Evolutionary conservation across 2,797 vertebrate genomes (phyloP), one percentile per base, ranked within the genome.

Genomic region (Knipowitschia caucasica): DNA sequence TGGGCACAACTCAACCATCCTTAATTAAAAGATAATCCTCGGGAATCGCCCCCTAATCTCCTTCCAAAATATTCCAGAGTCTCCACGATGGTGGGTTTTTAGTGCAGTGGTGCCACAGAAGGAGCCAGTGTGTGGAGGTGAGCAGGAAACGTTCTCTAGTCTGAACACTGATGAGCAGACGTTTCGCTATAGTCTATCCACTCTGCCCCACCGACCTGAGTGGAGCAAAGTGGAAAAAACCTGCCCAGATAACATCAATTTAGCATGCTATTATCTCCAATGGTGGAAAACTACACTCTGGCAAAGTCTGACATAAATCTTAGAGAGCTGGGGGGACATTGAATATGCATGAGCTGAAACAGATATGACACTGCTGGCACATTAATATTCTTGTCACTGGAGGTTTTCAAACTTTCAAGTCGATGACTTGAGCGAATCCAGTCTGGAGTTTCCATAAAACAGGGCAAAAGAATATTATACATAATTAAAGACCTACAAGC

Each of bases 221-320:
- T 84, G 60, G 75, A 75, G 76, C 39, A 78, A 67, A 82, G 71
- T 78, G 62, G 65, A 57, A 76, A 81, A 84, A 85, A 85, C 73
- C 81, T 93, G 90, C 89, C 91, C 92, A 92, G 95, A 97, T 96
- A 97, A 93, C 93, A 95, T 95, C 95, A 93, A 92, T 95, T 95
- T 94, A 94, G 94, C 94, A 94, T 91, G 92, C 93, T 93, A 96
- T 98, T 98, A 98, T 98, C 93, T 96, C 93, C 96, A 96, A 96
- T 92, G 92, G 94, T 94, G 91, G 94, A 95, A 95, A 96, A 95
- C 93, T 93, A 95, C 94, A 94, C 92, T 95, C 94, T 91, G 92
- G 93, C 93, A 94, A 96, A 94, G 94, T 94, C 94, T 97, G 95
- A 97, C 95, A 98, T 98, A 98, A 98, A 99, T 98, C 95, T 98